Percentiles rank a stretch among this genome's conserved stretches.
These are phyloP conservation scores for Edolisoma coerulescens DNA, from an alignment of 2,113 vertebrate genomes.

Conservation along the genomic window DNA sequence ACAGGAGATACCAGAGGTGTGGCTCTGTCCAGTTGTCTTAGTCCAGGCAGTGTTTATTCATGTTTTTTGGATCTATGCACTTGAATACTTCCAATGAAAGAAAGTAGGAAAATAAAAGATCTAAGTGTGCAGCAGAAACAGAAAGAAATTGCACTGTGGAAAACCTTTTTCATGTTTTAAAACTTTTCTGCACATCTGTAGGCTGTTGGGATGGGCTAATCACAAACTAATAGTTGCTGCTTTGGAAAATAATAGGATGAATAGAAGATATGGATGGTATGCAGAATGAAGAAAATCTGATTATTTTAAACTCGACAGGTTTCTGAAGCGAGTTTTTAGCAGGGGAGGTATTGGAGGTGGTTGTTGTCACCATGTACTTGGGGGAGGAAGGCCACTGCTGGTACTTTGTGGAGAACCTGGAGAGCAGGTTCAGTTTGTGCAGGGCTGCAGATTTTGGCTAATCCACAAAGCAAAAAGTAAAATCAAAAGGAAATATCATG, in stretches of 20 bases:
- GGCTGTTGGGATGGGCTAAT: background rate
- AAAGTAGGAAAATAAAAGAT: background rate
- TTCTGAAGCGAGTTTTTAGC: background rate
- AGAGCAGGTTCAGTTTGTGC: background rate
- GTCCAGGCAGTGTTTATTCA: background rate
- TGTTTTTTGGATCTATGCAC: background rate
- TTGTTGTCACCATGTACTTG: rapidly evolving
- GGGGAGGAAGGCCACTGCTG: background rate
- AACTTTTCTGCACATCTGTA: background rate
- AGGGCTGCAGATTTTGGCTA: constrained; percentile 45
- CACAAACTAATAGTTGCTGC: background rate
- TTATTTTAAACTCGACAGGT: background rate
- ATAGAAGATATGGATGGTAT: background rate
- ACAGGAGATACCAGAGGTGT: background rate
- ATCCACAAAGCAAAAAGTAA: constrained; percentile 40
- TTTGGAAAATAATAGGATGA: background rate
- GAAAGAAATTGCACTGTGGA: background rate
- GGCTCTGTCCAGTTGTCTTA: background rate
- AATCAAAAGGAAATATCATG: constrained; percentile 68
- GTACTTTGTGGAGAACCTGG: background rate
- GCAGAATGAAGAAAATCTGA: background rate
- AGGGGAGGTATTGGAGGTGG: background rate
- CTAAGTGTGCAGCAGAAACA: background rate
- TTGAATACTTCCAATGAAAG: background rate
- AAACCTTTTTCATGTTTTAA: background rate